Percentiles rank a stretch among this genome's conserved stretches.
phyloP scores from a whole-genome alignment of 2,888 invertebrate species.

The Hetaerina titia region DNA sequence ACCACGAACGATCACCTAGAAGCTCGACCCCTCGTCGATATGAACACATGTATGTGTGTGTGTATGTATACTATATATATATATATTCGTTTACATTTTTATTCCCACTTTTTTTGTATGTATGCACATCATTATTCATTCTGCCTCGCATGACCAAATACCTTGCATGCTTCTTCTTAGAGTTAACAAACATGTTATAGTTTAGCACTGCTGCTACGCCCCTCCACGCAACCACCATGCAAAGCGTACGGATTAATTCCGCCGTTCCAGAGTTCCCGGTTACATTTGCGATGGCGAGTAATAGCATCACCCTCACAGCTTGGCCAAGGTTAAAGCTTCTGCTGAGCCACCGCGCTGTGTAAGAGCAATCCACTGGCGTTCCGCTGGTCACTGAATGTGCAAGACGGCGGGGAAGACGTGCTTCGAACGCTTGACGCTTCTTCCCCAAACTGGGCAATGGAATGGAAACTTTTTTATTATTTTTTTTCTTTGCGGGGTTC shows the following conservation, averaged over 20 bases:
- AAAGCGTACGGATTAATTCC: neutral
- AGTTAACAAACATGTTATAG: neutral
- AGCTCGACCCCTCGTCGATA: too few species aligned
- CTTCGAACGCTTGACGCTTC: neutral
- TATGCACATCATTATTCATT: neutral
- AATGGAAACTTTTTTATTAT: neutral
- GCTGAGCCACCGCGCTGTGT: too few species aligned
- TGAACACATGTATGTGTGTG: neutral
- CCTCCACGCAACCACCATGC: neutral
- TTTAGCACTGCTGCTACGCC: neutral
- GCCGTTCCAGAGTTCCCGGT: neutral
- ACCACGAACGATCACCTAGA: too few species aligned
- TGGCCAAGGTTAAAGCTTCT: too few species aligned
- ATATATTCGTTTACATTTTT: neutral
- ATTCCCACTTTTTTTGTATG: neutral
- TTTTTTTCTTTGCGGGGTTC: neutral
- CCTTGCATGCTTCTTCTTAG: neutral
- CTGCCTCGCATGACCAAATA: neutral
- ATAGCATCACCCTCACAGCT: too few species aligned
- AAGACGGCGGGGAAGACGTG: neutral
- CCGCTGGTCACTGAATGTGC: neutral
- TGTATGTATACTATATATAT: too few species aligned
- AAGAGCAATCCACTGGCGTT: too few species aligned
- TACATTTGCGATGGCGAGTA: neutral
- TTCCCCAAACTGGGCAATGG: neutral